Conservation (phyloP, 2,113 vertebrate genomes). For the Toxotes jaculatrix region DNA sequence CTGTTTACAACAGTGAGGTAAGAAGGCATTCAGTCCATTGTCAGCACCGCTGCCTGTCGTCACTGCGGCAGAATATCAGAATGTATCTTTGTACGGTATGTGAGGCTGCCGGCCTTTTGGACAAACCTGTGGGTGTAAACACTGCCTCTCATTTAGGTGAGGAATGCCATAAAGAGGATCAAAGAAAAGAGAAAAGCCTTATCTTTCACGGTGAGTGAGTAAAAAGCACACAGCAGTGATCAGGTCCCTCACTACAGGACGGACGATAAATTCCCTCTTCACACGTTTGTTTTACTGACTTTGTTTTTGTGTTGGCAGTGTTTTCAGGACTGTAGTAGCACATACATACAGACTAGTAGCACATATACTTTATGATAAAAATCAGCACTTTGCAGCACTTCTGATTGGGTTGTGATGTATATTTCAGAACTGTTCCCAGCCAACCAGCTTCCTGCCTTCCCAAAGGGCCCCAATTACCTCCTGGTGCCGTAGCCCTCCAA, state of each 20-base stretch:
- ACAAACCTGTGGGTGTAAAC: conserved; percentile 47
- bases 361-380: background rate
- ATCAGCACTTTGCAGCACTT: background rate
- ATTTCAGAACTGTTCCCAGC: conserved; percentile 89
- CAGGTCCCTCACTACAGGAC: background rate
- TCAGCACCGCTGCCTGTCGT: conserved; percentile 14
- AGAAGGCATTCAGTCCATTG: conserved; percentile 60
- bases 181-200: conserved; percentile 91
- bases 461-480: conserved; percentile 82
- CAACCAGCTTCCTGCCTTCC: conserved; percentile 84
- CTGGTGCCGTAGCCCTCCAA: conserved; percentile 81
- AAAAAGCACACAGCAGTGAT: conserved; percentile 14
- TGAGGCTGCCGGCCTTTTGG: conserved; percentile 44
- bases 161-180: conserved; percentile 91
- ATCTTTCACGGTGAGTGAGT: conserved; percentile 85
- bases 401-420: conserved; percentile 18
- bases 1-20: conserved; percentile 92
- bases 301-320: background rate
- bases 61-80: conserved; percentile 35
- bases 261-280: conserved; percentile 13
- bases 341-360: too few relatives aligned
- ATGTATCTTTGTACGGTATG: conserved; percentile 50
- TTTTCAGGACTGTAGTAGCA: background rate
- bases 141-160: conserved; percentile 84
- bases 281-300: conserved; percentile 13